Evolutionary conservation across 2,113 vertebrate genomes (phyloP).

Genomic region (Xenus cinereus): DNA sequence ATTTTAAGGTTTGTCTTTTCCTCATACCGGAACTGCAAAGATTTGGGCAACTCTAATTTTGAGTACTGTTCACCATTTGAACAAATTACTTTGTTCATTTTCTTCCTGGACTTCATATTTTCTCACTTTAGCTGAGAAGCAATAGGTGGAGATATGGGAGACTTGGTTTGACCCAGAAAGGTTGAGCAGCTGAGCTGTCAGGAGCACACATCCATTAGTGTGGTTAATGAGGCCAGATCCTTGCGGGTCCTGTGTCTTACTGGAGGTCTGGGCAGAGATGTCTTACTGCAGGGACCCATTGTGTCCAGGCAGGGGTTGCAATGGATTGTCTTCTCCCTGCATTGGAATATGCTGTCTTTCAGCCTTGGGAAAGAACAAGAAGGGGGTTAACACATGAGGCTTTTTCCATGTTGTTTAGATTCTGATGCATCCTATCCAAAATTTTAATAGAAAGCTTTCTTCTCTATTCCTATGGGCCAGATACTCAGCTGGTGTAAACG

Average conservation of each 20-base stretch:
- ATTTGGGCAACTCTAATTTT: not conserved
- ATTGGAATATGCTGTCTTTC: not conserved
- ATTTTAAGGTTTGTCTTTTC: not conserved
- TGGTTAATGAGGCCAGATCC: not conserved
- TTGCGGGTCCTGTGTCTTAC: not conserved
- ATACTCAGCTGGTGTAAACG: conserved; percentile 48
- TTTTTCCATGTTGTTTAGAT: conserved; percentile 20
- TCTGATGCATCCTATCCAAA: not conserved
- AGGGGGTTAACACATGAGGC: not conserved
- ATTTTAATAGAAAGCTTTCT: conserved; percentile 47
- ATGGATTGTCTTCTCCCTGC: not conserved
- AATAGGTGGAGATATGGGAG: not conserved
- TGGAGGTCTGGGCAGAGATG: not conserved
- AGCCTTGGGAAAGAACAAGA: not conserved
- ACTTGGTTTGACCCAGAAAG: not conserved
- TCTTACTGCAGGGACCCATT: not conserved
- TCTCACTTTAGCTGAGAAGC: not conserved
- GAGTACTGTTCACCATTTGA: not conserved
- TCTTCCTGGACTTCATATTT: not conserved
- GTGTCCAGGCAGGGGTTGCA: not conserved
- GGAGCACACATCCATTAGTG: not conserved
- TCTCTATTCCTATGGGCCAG: conserved; percentile 31
- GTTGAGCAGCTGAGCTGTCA: not conserved
- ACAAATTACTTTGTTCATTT: not conserved
- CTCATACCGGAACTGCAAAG: not conserved